These are phyloP conservation scores for Nannospalax galili DNA, from an alignment of 2,113 vertebrate genomes.

Conservation along the genomic window DNA sequence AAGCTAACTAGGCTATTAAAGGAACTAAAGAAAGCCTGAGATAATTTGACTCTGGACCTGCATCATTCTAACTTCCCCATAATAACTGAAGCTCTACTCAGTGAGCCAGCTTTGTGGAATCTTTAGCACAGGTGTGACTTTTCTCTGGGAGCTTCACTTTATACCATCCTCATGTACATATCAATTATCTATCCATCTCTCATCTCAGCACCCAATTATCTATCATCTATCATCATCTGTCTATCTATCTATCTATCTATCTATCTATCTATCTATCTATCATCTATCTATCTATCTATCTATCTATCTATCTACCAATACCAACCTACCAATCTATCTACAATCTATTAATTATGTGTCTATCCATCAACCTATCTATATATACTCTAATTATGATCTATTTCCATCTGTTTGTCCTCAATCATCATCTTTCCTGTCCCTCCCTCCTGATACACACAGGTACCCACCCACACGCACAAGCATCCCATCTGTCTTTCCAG, in stretches of 20 bases:
- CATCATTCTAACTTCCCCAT: background rate
- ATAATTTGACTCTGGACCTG: background rate
- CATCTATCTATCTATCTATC: background rate
- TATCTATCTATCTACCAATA: background rate
- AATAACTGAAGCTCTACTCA: background rate
- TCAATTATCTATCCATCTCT: background rate
- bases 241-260: background rate
- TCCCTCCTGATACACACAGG: background rate
- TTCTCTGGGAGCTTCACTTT: background rate
- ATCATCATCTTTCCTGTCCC: background rate
- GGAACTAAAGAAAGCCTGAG: background rate
- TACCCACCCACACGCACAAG: background rate
- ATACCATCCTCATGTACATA: background rate
- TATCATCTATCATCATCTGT: background rate
- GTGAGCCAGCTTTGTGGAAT: background rate
- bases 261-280: background rate
- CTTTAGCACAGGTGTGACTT: background rate
- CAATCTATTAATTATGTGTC: background rate
- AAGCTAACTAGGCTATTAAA: too few relatives aligned
- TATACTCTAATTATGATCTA: background rate
- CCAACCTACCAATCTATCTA: background rate
- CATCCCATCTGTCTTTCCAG: background rate
- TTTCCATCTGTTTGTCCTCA: background rate
- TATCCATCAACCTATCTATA: background rate
- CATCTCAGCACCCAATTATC: background rate